Percentiles rank a stretch among this genome's conserved stretches.
Evolutionary conservation across 1,140 invertebrate genomes (phyloP).

Genomic region (Drosophila nigrodunni): DNA sequence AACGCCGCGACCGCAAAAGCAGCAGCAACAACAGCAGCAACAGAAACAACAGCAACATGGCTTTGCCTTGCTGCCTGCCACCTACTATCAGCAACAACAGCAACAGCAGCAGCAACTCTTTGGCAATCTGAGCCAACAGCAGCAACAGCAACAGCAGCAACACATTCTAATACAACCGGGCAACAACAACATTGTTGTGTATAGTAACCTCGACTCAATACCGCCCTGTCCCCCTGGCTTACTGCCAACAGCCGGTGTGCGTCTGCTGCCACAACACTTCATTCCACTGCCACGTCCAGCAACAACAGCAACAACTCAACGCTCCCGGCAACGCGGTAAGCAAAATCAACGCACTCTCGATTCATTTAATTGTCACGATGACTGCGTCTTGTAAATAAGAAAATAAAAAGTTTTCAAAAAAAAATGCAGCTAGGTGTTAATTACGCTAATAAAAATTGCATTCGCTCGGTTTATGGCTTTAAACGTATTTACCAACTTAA

Average conservation of each 20-base stretch:
- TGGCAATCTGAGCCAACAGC: constrained; percentile 61
- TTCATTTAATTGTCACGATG: constrained; percentile 60
- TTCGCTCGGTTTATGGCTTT: constrained; percentile 70
- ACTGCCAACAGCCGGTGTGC: constrained; percentile 56
- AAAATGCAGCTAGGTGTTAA: constrained; percentile 65
- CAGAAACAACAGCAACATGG: constrained; percentile 45
- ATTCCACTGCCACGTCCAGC: constrained; percentile 66
- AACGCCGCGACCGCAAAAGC: constrained; percentile 56
- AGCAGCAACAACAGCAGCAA: constrained; percentile 46
- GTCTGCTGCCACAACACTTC: constrained; percentile 74
- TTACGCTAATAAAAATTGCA: constrained; percentile 77
- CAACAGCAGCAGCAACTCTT: constrained; percentile 66
- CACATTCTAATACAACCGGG: constrained; percentile 71
- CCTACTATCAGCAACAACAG: constrained; percentile 58
- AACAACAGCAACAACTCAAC: constrained; percentile 64
- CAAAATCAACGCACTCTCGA: constrained; percentile 46
- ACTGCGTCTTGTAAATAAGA: neutral
- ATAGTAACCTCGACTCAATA: constrained; percentile 73
- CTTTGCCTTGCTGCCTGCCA: constrained; percentile 58
- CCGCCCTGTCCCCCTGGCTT: constrained; percentile 76
- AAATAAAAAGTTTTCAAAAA: neutral
- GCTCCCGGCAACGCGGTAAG: constrained; percentile 73
- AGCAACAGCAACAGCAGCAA: constrained; percentile 59
- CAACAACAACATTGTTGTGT: constrained; percentile 73
- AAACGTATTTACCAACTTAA: constrained; percentile 63